Base-by-base conservation (phyloP, 2,113 vertebrate species). In the Brienomyrus longianalis region DNA sequence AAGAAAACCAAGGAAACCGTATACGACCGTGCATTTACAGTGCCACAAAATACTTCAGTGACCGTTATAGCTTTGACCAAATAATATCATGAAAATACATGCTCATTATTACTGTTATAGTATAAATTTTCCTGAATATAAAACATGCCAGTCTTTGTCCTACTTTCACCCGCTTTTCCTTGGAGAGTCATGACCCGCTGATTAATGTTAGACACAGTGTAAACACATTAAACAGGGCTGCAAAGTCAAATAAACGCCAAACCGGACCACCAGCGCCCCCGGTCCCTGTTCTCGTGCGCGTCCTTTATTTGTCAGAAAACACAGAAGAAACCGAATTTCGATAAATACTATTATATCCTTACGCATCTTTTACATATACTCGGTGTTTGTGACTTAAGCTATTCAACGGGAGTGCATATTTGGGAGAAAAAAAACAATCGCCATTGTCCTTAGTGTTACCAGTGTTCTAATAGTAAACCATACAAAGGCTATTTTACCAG, bases 1-100 rank as follows among this genome's bases (percentile, higher is more conserved):
- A 77, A 89, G 91, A 93, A 88, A 77, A 92, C 90, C 94, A 91
- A 95, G 93, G 95, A 96, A 90, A 93, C 89, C 90, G 70, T 93
- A 95, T 93, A 95, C 94, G 95, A 92, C 86, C 66, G 80, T 70
- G 88, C 21, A 50, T 91, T 88, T 90, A 80, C 21, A 92, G 87
- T 91, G 93, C 95, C 94, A 94, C 95, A 89, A 89, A 3, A 52
- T 88, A 93, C 95, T 95, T 93, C 89, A 86, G 90, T 90, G 35
- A 80, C 70, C 31, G 35, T 80, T 43, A 80, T 31, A 80, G 45
- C 88, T 47, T 62, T 86, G 19, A 59, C 62, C 9, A 27, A 66
- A 66, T 66, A 66, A n/a, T 31, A 70, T 11, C 62, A 13, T 70
- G 50, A n/a, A 84, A 84, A n/a, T 84, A 3, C 23, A 70, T 80